Evolutionary conservation across 1,140 invertebrate genomes (phyloP).

Genomic region (Trichonephila clavipes): DNA sequence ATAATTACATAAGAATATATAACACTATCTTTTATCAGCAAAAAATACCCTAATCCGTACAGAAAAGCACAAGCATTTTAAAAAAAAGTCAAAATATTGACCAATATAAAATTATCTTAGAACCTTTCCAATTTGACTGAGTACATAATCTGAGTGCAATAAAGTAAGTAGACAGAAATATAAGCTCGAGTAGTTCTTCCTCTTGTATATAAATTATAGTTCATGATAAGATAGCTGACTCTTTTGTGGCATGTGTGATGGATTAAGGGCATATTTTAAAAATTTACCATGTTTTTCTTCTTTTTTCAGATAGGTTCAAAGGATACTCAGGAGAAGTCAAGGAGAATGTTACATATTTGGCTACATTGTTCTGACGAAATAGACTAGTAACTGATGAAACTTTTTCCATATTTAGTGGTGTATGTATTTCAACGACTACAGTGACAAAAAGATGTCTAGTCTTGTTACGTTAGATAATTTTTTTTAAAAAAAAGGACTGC

Average conservation of each 20-base stretch:
- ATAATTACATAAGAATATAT: too few species aligned
- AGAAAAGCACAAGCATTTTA: neutral
- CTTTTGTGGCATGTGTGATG: neutral
- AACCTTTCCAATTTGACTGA: neutral
- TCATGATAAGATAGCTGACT: neutral
- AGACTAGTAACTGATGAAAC: neutral
- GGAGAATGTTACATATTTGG: constrained; percentile 18
- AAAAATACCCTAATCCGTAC: neutral
- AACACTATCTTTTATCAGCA: too few species aligned
- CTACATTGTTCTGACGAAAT: neutral
- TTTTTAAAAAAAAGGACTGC: too few species aligned
- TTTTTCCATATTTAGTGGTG: neutral
- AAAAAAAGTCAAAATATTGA: constrained; percentile 3
- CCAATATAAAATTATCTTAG: neutral
- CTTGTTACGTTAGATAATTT: too few species aligned
- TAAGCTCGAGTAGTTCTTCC: neutral
- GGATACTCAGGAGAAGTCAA: neutral
- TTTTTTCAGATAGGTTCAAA: neutral
- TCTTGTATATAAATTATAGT: neutral
- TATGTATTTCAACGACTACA: neutral
- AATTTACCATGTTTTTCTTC: neutral
- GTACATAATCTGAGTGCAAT: neutral
- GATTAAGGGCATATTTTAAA: constrained; percentile 19
- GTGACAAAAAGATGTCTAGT: too few species aligned
- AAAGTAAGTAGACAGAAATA: neutral